Conservation (phyloP, 2,113 vertebrate genomes). For the Xenopus borealis region DNA sequence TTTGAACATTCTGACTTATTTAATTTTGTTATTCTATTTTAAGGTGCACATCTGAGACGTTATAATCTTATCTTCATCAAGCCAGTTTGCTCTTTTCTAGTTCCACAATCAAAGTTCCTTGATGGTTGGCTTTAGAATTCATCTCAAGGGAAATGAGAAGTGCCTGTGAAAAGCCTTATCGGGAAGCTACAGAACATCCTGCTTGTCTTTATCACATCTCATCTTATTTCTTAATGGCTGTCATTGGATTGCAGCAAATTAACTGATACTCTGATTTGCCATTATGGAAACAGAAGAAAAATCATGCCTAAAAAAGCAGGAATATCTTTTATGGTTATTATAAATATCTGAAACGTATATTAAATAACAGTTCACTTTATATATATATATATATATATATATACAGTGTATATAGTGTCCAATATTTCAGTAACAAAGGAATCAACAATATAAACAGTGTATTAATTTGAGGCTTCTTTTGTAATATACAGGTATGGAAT, state of each 20-base stretch:
- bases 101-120: conserved; percentile 45
- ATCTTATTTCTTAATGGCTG: conserved; percentile 47
- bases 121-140: conserved; percentile 42
- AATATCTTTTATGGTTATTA: too few species aligned
- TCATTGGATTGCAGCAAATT: conserved; percentile 28
- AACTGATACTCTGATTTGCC: conserved; percentile 2
- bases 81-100: conserved; percentile 43
- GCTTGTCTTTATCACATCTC: conserved; percentile 42
- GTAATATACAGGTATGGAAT: too few species aligned
- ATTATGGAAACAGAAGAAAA: too few species aligned
- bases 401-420: too few species aligned
- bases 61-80: conserved; percentile 55
- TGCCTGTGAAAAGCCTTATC: conserved; percentile 51
- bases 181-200: conserved; percentile 50
- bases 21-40: conserved; percentile 53
- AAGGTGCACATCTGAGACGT: conserved; percentile 47
- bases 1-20: conserved; percentile 39
- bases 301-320: too few species aligned
- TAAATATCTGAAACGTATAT: too few species aligned
- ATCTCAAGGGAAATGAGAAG: conserved; percentile 38
- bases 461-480: too few species aligned
- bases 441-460: too few species aligned
- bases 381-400: too few species aligned
- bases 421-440: too few species aligned
- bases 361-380: too few species aligned